Conservation (phyloP, 1,140 invertebrate genomes). For the Parasteatoda tepidariorum region DNA sequence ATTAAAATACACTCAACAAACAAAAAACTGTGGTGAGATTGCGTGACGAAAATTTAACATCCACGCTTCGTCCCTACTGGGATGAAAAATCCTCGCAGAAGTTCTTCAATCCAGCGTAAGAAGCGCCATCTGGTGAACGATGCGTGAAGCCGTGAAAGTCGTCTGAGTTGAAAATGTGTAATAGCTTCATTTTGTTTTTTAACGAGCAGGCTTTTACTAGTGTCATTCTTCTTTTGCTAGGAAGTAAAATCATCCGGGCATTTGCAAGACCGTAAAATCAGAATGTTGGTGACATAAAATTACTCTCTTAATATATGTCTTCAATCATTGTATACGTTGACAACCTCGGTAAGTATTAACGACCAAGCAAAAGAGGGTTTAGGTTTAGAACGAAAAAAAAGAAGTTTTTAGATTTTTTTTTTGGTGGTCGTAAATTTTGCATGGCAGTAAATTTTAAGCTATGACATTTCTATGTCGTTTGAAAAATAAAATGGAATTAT, state of each 20-base stretch:
- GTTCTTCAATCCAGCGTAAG: background rate
- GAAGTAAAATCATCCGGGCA: background rate
- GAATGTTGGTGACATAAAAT: background rate
- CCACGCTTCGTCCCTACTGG: background rate
- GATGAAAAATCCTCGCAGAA: slow-evolving; percentile 5
- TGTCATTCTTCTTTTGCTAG: background rate
- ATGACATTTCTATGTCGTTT: too few relatives aligned
- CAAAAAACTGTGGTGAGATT: slow-evolving; percentile 3
- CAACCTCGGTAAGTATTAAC: too few relatives aligned
- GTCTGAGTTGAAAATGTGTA: background rate
- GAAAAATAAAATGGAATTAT: too few relatives aligned
- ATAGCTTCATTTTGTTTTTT: background rate
- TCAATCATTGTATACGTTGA: too few relatives aligned
- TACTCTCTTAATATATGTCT: background rate
- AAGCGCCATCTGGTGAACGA: slow-evolving; percentile 32
- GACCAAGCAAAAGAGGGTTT: too few relatives aligned
- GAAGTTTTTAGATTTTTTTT: too few relatives aligned
- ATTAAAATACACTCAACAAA: slow-evolving; percentile 9
- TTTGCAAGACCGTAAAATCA: background rate
- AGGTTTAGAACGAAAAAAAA: too few relatives aligned
- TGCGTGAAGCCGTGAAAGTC: background rate
- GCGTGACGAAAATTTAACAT: slow-evolving; percentile 42
- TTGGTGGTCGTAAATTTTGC: too few relatives aligned
- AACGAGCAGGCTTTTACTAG: background rate
- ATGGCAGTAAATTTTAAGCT: too few relatives aligned